phyloP scores from a whole-genome alignment of 2,888 invertebrate genomes.

The Drosophila aldrichi region DNA sequence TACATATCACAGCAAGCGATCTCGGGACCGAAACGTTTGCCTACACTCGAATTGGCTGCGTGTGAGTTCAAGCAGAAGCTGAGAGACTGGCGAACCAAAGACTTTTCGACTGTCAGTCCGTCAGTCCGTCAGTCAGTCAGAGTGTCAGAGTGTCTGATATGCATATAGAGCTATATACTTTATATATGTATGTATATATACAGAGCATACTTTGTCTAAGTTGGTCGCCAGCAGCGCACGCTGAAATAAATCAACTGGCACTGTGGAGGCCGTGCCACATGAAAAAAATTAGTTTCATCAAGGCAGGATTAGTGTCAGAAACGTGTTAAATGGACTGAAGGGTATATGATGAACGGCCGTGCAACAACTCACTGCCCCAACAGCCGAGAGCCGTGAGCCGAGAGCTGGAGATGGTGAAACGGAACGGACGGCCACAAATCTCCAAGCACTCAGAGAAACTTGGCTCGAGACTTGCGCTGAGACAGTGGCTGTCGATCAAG shows the following conservation, averaged over 20 bases:
- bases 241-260: conserved; percentile 83
- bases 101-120: conserved; percentile 37
- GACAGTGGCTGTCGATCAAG: conserved; percentile 53
- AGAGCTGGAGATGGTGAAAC: conserved; percentile 7
- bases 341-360: conserved; percentile 84
- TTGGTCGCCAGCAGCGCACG: conserved; percentile 79
- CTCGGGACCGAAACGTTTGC: conserved; percentile 45
- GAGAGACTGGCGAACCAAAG: conserved; percentile 28
- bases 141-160: conserved; percentile 24
- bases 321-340: conserved; percentile 86
- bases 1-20: conserved; percentile 78
- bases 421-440: conserved; percentile 36
- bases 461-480: conserved; percentile 24
- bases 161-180: conserved; percentile 35
- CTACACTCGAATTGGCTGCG: conserved; percentile 59
- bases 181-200: conserved; percentile 23
- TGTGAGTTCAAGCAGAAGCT: conserved; percentile 79
- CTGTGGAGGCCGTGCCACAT: conserved; percentile 75
- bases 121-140: conserved; percentile 50
- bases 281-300: conserved; percentile 86
- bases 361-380: conserved; percentile 46
- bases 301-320: conserved; percentile 86
- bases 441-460: conserved; percentile 52
- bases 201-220: conserved; percentile 75
- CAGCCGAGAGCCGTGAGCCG: conserved; percentile 10